A percentile compares a stretch with the other conserved stretches of the same genome.
phyloP scores from a whole-genome alignment of 1,140 invertebrate species.

The Schmidtea mediterranea region DNA sequence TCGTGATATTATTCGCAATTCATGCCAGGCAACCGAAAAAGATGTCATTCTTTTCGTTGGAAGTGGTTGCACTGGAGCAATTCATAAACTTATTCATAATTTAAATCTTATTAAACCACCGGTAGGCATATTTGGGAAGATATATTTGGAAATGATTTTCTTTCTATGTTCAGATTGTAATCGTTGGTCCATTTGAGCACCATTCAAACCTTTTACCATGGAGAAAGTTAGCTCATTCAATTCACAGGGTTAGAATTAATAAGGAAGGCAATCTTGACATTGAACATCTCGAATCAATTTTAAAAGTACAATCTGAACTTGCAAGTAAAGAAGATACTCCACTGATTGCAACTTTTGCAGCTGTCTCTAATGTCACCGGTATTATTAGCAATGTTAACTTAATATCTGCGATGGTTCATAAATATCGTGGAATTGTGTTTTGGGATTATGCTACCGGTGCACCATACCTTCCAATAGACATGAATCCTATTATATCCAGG shows the following conservation, averaged over 20 bases:
- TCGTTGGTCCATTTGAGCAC: conserved; percentile 58
- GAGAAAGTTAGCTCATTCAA: conserved; percentile 47
- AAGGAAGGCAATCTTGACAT: conserved; percentile 49
- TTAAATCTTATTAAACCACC: conserved; percentile 7
- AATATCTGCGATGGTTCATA: conserved; percentile 49
- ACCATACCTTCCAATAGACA: conserved; percentile 48
- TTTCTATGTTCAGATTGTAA: conserved; percentile 15
- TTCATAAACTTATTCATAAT: conserved; percentile 10
- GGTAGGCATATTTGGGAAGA: background rate
- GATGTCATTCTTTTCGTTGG: conserved; percentile 10
- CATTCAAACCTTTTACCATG: conserved; percentile 55
- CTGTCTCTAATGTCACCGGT: conserved; percentile 65
- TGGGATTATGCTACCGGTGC: conserved; percentile 65
- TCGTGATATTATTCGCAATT: conserved; percentile 8
- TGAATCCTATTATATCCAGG: conserved; percentile 47
- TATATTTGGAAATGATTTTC: background rate
- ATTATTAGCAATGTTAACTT: conserved; percentile 51
- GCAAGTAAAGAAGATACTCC: conserved; percentile 17
- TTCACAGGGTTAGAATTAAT: conserved; percentile 46
- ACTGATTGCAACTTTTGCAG: conserved; percentile 56
- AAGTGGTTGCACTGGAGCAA: conserved; percentile 9
- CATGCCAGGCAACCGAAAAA: conserved; percentile 9
- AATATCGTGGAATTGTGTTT: conserved; percentile 49
- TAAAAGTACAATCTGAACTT: conserved; percentile 27
- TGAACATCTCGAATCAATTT: conserved; percentile 41